These are phyloP conservation scores for Poecilia wingei DNA, from an alignment of 2,797 vertebrate species.

Conservation along the genomic window DNA sequence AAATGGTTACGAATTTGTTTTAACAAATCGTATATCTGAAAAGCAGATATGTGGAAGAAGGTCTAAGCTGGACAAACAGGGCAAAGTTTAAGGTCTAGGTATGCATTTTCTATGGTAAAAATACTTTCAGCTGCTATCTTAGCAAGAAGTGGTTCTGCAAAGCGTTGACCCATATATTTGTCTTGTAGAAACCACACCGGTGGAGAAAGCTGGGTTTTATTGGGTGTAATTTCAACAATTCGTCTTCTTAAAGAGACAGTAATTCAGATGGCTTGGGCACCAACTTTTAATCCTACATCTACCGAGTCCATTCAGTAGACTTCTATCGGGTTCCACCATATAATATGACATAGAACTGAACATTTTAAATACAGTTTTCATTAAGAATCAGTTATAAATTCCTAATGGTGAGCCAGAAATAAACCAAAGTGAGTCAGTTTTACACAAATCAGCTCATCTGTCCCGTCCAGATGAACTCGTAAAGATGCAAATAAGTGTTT, in stretches of 20 bases:
- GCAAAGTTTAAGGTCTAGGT: background rate
- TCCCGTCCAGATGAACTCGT: slow-evolving; percentile 1
- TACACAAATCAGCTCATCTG: background rate
- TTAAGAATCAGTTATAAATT: background rate
- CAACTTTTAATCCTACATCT: background rate
- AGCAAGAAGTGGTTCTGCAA: background rate
- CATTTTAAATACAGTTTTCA: background rate
- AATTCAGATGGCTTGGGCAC: background rate
- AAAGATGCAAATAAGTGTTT: slow-evolving; percentile 45
- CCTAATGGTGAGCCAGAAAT: background rate
- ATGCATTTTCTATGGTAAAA: background rate
- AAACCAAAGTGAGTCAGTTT: background rate
- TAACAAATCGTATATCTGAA: background rate
- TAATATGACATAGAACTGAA: background rate
- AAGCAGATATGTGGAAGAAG: background rate
- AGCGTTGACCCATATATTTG: background rate
- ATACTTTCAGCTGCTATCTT: background rate
- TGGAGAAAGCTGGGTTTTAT: background rate
- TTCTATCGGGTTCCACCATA: background rate
- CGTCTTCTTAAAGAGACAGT: background rate
- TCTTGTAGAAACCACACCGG: background rate
- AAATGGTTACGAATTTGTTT: background rate
- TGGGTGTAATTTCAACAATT: background rate
- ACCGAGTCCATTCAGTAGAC: background rate
- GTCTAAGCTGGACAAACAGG: background rate